Evolutionary conservation across 2,113 vertebrate species (phyloP).

Genomic region (Oncorhynchus keta): DNA sequence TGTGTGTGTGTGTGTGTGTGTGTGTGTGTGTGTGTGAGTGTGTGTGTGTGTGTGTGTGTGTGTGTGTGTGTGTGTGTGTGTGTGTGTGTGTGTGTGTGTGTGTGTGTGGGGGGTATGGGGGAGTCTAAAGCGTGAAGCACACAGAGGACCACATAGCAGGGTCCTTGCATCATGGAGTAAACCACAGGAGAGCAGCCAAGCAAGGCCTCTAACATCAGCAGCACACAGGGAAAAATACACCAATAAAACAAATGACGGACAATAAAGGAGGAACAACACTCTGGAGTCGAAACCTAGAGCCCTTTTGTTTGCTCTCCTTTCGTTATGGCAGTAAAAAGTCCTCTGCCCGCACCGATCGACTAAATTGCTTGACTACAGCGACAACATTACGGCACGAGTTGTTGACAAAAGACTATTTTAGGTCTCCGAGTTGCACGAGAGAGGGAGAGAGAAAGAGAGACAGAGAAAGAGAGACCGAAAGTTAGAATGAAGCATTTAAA

Average conservation of each 20-base stretch:
- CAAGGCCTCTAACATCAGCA: slow-evolving; percentile 40
- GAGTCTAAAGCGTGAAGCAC: slow-evolving; percentile 27
- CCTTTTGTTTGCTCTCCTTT: slow-evolving; percentile 6
- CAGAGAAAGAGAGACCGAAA: too few species aligned
- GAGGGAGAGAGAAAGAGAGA: too few species aligned
- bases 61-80: too few species aligned
- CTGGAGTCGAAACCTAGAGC: slow-evolving; percentile 6
- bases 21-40: not conserved
- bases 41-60: too few species aligned
- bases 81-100: too few species aligned
- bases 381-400: slow-evolving; percentile 28
- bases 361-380: slow-evolving; percentile 41
- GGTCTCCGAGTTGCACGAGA: too few species aligned
- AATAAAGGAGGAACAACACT: slow-evolving; percentile 31
- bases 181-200: slow-evolving; percentile 37
- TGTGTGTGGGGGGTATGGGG: not conserved
- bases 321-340: slow-evolving; percentile 16
- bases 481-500: too few species aligned
- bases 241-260: slow-evolving; percentile 49
- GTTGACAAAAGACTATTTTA: slow-evolving; percentile 22
- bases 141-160: slow-evolving; percentile 32
- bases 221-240: slow-evolving; percentile 43
- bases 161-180: slow-evolving; percentile 35
- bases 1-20: too few species aligned
- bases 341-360: slow-evolving; percentile 4